A percentile compares a stretch with the other conserved stretches of the same genome.
Conservation (phyloP, 1,140 invertebrate species). For the Drosophila nigromelanica region DNA sequence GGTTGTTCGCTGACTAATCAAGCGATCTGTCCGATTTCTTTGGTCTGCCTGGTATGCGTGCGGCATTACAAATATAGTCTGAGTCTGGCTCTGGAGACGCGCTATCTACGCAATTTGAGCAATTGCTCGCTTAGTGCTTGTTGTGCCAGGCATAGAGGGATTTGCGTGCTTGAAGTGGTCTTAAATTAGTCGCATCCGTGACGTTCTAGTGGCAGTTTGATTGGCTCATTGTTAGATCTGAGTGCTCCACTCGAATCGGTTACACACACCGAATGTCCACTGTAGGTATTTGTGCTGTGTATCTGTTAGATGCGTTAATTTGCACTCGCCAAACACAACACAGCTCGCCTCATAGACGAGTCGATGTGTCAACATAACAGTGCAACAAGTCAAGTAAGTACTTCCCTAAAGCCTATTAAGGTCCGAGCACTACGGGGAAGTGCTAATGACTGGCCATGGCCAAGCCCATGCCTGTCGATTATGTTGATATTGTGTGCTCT, state of each 20-base stretch:
- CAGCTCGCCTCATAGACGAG: slow-evolving; percentile 2
- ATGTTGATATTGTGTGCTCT: not conserved
- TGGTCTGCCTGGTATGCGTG: slow-evolving; percentile 25
- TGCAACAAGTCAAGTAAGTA: slow-evolving; percentile 18
- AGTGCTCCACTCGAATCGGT: slow-evolving; percentile 1
- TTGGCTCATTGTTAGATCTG: slow-evolving; percentile 11
- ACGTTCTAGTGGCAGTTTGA: slow-evolving; percentile 20
- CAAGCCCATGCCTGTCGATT: slow-evolving; percentile 2
- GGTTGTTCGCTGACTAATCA: slow-evolving; percentile 41
- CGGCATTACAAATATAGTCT: slow-evolving; percentile 2
- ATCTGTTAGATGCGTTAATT: slow-evolving; percentile 36
- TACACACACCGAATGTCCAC: slow-evolving; percentile 5
- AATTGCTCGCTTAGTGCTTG: slow-evolving; percentile 19
- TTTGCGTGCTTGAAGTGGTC: slow-evolving; percentile 9
- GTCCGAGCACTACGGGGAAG: slow-evolving; percentile 28
- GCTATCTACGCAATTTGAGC: slow-evolving; percentile 30
- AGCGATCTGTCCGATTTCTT: slow-evolving; percentile 31
- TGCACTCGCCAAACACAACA: slow-evolving; percentile 9
- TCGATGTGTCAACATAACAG: slow-evolving; percentile 22
- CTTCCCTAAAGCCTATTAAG: slow-evolving; percentile 46
- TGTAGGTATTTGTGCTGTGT: slow-evolving; percentile 11
- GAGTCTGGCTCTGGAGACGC: not conserved
- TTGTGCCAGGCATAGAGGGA: not conserved
- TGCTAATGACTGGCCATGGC: slow-evolving; percentile 35
- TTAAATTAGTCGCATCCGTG: slow-evolving; percentile 42